Base-by-base conservation (phyloP, 1,140 invertebrate species). In the Pentalonia nigronervosa region DNA sequence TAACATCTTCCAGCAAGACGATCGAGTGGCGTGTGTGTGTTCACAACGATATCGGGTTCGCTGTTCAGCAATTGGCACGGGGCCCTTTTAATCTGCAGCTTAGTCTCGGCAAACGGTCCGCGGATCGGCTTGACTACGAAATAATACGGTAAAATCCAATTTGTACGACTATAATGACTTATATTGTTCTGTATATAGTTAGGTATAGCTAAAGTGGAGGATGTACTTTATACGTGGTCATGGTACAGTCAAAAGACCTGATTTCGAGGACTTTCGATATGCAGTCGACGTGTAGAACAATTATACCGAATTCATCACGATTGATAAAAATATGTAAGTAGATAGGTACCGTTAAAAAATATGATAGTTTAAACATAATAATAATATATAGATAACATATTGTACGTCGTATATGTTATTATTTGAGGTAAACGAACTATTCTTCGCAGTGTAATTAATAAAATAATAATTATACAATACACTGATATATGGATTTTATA, bases 21-120 rank as follows among this genome's bases (percentile, higher is more conserved):
- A 76, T 76, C 60, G 14, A 76, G 14, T n/a, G 14, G 30, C 17
- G 4, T 76, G 30, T 17, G 60, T 76, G n/a, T 1, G 30, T 41
- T 41, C n/a, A 76, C 60, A 76, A n/a, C n/a, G n/a, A n/a, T 50
- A 88, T 34, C 30, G 20, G 7, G 30, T 30, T 48, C 20, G n/a
- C 25, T 48, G n/a, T 34, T 50, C n/a, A 23, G n/a, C 47, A 36
- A 8, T 86, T 41, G 86, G 47, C 48, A 88, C n/a, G 11, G n/a
- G 30, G 7, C n/a, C 86, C 17, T 88, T 88, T 88, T 88, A 88
- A 88, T 88, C 86, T 76, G 60, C n/a, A 88, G 48, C n/a, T 88
- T 4, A 7, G n/a, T 36, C n/a, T n/a, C 47, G 20, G 86, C 17
- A 86, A 53, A 45, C 20, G 25, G 1, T 84, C 41, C 21, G 1